Percentiles rank a stretch among this genome's conserved stretches.
Evolutionary conservation across 2,888 invertebrate species (phyloP).

Genomic region (Erebia ligea): DNA sequence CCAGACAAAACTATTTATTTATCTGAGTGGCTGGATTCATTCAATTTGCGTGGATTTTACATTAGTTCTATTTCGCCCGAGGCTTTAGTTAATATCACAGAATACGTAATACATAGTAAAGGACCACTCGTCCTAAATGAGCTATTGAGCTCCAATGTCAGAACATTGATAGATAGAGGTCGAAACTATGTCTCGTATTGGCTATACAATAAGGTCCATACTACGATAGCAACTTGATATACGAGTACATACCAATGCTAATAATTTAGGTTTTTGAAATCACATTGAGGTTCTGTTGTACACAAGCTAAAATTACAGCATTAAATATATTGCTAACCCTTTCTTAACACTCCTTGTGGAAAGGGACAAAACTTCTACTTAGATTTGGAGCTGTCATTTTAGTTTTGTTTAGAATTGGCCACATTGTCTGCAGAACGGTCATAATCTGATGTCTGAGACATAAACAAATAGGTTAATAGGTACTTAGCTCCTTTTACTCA

Average conservation of each 20-base stretch:
- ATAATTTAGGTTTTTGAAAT: neutral
- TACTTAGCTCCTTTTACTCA: no score
- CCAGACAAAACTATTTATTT: neutral
- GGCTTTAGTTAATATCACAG: neutral
- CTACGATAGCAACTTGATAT: neutral
- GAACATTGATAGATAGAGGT: neutral
- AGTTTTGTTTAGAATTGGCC: no score
- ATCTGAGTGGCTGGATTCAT: neutral
- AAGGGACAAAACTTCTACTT: no score
- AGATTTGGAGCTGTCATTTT: no score
- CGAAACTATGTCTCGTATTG: neutral
- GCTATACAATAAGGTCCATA: neutral
- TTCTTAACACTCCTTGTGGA: no score
- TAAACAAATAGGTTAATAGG: no score
- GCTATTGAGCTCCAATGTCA: neutral
- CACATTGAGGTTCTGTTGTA: neutral
- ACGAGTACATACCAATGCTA: neutral
- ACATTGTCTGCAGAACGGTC: no score
- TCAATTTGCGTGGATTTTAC: neutral
- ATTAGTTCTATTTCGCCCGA: neutral
- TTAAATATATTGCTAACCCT: no score
- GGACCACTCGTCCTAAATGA: neutral
- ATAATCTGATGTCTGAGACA: no score
- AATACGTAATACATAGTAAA: neutral
- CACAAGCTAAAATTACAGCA: no score